Percentiles rank a stretch among this genome's conserved stretches.
Conservation (phyloP, 1,140 invertebrate genomes). For the Drosophila burlai region DNA sequence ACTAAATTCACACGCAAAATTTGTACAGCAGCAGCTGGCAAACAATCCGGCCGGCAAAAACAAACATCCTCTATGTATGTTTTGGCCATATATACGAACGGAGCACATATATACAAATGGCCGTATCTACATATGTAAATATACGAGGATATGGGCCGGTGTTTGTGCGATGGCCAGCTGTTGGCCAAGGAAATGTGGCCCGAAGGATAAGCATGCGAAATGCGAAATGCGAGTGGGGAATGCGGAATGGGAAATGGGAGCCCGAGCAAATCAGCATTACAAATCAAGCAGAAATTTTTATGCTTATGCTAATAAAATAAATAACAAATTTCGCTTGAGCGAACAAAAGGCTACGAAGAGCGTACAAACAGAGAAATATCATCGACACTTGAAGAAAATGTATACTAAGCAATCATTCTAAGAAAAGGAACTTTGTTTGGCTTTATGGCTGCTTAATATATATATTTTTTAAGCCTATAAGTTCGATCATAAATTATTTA, state of each 20-base stretch:
- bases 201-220: slow-evolving; percentile 42
- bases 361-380: slow-evolving; percentile 27
- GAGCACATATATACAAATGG: slow-evolving; percentile 20
- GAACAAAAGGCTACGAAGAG: slow-evolving; percentile 50
- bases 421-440: not conserved
- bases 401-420: not conserved
- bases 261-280: slow-evolving; percentile 74
- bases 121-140: slow-evolving; percentile 29
- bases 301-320: slow-evolving; percentile 83
- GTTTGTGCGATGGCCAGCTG: slow-evolving; percentile 59
- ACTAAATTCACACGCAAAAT: slow-evolving; percentile 56
- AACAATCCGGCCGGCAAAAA: slow-evolving; percentile 52
- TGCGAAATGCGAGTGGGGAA: slow-evolving; percentile 8
- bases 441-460: not conserved
- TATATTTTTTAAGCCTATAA: not conserved
- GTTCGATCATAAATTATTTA: not conserved
- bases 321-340: slow-evolving; percentile 74
- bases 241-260: slow-evolving; percentile 35
- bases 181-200: slow-evolving; percentile 54
- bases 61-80: slow-evolving; percentile 27
- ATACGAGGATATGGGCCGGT: slow-evolving; percentile 21
- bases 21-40: slow-evolving; percentile 61
- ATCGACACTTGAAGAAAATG: slow-evolving; percentile 16
- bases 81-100: slow-evolving; percentile 3
- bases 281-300: slow-evolving; percentile 80